Base-by-base conservation (phyloP, 2,797 vertebrate species). In the Sebastes aleutianus region DNA sequence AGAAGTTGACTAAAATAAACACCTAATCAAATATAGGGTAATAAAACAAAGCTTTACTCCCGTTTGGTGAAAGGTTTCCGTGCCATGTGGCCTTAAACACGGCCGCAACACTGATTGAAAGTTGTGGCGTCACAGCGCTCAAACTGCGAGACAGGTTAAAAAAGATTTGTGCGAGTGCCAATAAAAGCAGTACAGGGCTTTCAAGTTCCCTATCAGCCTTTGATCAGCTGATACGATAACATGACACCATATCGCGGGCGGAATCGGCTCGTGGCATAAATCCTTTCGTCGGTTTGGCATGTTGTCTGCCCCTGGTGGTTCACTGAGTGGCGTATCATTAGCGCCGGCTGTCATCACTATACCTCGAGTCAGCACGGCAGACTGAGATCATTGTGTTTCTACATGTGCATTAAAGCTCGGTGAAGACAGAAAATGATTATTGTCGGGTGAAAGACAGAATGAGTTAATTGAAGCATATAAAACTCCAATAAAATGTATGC, bases 291-390 rank as follows among this genome's bases (percentile, higher is more conserved):
- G 56, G 65, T 79, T 82, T 90, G 90, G 89, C 87, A 78, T 83
- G 88, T 85, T 76, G 84, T 89, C 80, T 91, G 87, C 89, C 90
- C 86, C 89, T 59, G 79, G 87, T 89, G 84, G 85, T 82, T 89
- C 78, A 43, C 4, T 90, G 89, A 91, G 79, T 86, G 88, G 79
- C 76, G 70, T 87, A 84, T 91, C 90, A 92, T 92, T 91, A 91
- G 82, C 65, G 16, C 78, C 7, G 66, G 68, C 85, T 91, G 93
- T 88, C 87, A 88, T 85, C 77, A 8, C 86, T 8, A 18, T 32
- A 78, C 68, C 71, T 75, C 20, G 31, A 86, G 83, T 86, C 73
- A 62, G 80, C 64, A 36, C 43, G 43, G 57, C 62, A 69, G 63
- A 24, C 62, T 58, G 71, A 18, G 58, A 84, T 76, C 32, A 57